phyloP scores from a whole-genome alignment of 2,113 vertebrate genomes.

The Saguinus imperator region DNA sequence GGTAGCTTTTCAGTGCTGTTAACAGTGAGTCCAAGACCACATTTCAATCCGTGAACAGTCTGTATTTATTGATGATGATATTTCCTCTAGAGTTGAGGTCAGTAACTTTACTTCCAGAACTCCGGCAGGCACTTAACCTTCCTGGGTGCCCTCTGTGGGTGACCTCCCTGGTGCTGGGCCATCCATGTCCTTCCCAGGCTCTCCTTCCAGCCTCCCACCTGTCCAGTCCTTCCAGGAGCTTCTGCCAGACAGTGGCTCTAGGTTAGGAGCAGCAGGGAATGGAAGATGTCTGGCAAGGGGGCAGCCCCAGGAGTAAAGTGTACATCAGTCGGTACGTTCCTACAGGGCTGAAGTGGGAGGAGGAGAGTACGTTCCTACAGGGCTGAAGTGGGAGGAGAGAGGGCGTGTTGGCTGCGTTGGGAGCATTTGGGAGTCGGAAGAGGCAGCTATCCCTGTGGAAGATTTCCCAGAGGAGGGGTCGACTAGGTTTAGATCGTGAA shows the following conservation, averaged over 20 bases:
- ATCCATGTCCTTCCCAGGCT: too few relatives aligned
- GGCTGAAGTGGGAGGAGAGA: too few relatives aligned
- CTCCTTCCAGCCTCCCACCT: background rate
- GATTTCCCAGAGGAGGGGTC: background rate
- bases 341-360: background rate
- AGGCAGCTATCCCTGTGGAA: background rate
- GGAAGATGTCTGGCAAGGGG: background rate
- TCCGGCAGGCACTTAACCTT: background rate
- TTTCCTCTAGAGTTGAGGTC: background rate
- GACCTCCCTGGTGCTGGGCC: background rate
- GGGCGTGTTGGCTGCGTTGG: too few relatives aligned
- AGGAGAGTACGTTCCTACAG: too few relatives aligned
- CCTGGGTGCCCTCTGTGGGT: background rate
- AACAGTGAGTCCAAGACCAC: background rate
- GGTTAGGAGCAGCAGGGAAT: background rate
- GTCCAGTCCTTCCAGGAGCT: background rate
- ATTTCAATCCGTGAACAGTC: background rate
- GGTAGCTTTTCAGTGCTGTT: background rate
- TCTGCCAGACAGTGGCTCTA: background rate
- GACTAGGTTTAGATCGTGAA: background rate
- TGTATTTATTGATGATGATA: background rate
- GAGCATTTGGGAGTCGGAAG: background rate
- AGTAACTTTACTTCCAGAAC: background rate
- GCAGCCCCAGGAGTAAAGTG: accelerated
- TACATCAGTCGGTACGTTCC: accelerated